These are phyloP conservation scores for Chaetodon trifasciatus DNA, from an alignment of 2,797 vertebrate genomes.

Conservation along the genomic window DNA sequence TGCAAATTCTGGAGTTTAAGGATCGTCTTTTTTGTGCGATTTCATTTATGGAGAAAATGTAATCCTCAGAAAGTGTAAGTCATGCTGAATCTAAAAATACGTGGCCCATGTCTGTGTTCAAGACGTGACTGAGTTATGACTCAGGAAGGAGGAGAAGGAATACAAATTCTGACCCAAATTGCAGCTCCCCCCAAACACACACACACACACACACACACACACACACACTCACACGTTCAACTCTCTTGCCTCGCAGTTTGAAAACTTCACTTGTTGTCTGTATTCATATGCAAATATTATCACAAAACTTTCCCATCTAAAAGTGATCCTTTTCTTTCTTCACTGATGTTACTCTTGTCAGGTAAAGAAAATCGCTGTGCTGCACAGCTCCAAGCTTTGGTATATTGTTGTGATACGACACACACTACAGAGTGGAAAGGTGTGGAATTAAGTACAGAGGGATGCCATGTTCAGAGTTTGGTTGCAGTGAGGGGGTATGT, in stretches of 20 bases:
- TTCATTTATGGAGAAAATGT: neutral
- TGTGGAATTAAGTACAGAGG: too few species aligned
- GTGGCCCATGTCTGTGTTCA: neutral
- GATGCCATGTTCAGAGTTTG: too few species aligned
- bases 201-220: neutral
- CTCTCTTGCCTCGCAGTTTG: neutral
- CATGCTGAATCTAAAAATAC: neutral
- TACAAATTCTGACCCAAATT: neutral
- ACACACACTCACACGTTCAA: neutral
- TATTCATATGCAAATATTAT: neutral
- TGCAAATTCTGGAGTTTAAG: neutral
- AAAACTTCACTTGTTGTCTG: neutral
- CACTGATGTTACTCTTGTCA: neutral
- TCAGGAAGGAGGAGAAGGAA: neutral
- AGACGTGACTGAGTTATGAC: slow-evolving; percentile 14
- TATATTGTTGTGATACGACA: too few species aligned
- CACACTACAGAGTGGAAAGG: too few species aligned
- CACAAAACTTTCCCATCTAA: neutral
- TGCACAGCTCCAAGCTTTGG: too few species aligned
- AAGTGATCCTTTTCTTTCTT: neutral
- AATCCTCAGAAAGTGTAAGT: neutral
- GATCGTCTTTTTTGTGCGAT: neutral
- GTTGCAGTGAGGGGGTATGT: too few species aligned
- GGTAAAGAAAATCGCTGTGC: too few species aligned
- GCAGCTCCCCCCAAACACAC: neutral